Conservation (phyloP, 2,113 vertebrate species). For the Upupa epops region DNA sequence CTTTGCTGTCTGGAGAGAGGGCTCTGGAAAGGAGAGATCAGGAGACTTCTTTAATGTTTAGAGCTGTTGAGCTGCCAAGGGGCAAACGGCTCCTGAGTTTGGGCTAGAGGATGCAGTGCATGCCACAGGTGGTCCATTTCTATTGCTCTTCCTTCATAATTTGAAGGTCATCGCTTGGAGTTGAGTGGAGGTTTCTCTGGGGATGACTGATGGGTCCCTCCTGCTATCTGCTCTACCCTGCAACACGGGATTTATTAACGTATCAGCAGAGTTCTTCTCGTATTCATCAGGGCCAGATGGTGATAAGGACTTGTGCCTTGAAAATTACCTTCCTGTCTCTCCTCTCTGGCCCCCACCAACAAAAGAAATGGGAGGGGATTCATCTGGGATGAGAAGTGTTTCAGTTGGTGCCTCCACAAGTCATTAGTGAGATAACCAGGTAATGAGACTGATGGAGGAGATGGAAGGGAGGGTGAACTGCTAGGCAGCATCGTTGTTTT, state of each 20-base stretch:
- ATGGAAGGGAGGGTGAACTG: background rate
- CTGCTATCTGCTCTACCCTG: background rate
- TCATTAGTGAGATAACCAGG: background rate
- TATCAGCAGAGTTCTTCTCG: background rate
- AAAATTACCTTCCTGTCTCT: background rate
- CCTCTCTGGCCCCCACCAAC: background rate
- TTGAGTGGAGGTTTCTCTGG: background rate
- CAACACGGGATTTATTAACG: conserved; percentile 30
- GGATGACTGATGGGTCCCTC: background rate
- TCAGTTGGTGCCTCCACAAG: background rate
- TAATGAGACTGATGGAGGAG: background rate
- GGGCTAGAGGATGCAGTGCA: background rate
- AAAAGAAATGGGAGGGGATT: background rate
- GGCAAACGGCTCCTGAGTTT: background rate
- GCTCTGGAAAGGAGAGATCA: background rate
- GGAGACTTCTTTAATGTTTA: rapidly evolving
- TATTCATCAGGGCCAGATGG: conserved; percentile 33
- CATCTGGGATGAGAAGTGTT: background rate
- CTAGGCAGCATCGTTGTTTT: background rate
- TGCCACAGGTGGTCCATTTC: background rate
- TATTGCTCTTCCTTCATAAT: background rate
- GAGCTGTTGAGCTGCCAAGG: background rate
- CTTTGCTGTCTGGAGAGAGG: background rate
- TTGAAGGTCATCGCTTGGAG: background rate
- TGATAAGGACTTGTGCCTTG: conserved; percentile 17